These are phyloP conservation scores for Oriolus oriolus DNA, from an alignment of 2,113 vertebrate species.

Conservation along the genomic window DNA sequence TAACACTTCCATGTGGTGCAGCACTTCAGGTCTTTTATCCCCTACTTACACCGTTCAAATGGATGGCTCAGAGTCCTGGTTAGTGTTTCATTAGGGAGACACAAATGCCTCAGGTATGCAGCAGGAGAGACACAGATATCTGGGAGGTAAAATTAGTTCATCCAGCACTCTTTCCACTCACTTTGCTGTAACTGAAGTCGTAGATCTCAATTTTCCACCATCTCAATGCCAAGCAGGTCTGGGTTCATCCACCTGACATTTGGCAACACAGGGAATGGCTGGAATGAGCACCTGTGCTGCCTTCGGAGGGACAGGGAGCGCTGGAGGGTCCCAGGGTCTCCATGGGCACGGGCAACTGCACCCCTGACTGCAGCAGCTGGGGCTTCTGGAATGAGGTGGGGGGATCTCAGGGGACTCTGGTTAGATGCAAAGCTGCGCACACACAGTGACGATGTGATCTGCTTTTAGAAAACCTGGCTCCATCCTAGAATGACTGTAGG, in stretches of 20 bases:
- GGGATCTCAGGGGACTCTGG: neutral
- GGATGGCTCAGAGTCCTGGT: neutral
- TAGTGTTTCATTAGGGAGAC: neutral
- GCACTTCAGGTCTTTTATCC: neutral
- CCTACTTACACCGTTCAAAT: neutral
- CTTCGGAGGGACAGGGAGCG: rapidly evolving
- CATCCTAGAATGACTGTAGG: neutral
- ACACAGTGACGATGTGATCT: neutral
- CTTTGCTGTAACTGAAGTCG: neutral
- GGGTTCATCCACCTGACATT: neutral
- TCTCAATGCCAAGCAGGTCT: neutral
- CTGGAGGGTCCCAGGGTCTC: neutral
- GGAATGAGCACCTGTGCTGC: neutral
- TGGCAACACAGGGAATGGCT: neutral
- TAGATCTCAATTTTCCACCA: neutral
- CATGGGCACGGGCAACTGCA: rapidly evolving
- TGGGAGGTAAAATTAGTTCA: neutral
- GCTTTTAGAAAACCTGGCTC: neutral
- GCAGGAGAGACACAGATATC: neutral
- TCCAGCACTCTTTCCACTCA: neutral
- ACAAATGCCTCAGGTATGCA: neutral
- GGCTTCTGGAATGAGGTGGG: neutral
- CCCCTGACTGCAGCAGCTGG: rapidly evolving
- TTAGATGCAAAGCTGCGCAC: neutral
- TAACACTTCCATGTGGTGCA: conserved; percentile 15